phyloP scores from a whole-genome alignment of 2,797 vertebrate genomes.

The Hydrocynus forskahlii region DNA sequence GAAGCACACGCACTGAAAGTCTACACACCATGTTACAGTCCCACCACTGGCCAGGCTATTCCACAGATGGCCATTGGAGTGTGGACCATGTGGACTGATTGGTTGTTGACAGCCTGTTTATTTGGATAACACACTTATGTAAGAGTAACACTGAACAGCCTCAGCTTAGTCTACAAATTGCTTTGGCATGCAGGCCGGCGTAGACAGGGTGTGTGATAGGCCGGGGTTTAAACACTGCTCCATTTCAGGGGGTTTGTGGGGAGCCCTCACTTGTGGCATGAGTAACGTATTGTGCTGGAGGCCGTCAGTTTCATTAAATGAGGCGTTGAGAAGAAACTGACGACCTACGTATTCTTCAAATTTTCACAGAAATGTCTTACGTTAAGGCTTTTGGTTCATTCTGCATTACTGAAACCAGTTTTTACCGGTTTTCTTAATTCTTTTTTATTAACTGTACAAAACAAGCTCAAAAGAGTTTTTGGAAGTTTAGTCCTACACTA shows the following conservation, averaged over 20 bases:
- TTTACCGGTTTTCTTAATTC: neutral
- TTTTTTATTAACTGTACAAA: neutral
- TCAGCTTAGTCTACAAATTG: conserved; percentile 19
- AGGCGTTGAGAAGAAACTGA: conserved; percentile 6
- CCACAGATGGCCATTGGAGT: conserved; percentile 34
- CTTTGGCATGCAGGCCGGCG: neutral
- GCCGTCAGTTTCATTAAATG: neutral
- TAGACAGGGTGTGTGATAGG: neutral
- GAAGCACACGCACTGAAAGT: conserved; percentile 23
- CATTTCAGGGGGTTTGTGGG: neutral
- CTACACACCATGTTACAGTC: conserved; percentile 35
- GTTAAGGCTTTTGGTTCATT: neutral
- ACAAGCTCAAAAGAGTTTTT: neutral
- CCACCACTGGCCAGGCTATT: conserved; percentile 21
- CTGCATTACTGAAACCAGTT: neutral
- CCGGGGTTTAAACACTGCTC: conserved; percentile 17
- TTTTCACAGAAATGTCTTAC: neutral
- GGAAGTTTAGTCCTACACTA: neutral
- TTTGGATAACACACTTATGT: conserved; percentile 50
- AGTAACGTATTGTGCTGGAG: conserved; percentile 8
- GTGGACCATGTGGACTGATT: conserved; percentile 28
- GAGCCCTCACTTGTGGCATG: neutral
- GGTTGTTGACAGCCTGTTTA: conserved; percentile 56
- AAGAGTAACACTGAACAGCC: conserved; percentile 40
- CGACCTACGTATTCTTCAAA: conserved; percentile 2